phyloP scores from a whole-genome alignment of 2,888 invertebrate species.

The Eudasyphora cyanicolor region DNA sequence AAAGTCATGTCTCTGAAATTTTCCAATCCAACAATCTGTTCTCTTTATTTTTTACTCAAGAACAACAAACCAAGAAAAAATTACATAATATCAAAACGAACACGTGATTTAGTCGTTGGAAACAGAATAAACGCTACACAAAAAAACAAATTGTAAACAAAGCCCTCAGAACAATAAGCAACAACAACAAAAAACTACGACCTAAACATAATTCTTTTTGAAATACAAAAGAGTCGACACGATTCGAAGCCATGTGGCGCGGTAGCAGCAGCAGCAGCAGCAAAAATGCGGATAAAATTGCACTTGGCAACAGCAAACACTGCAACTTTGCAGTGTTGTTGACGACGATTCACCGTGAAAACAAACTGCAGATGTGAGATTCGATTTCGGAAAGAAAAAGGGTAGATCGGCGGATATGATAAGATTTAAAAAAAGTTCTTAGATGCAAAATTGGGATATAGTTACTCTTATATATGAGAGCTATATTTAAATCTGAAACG shows the following conservation, averaged over 20 bases:
- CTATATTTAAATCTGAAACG: no score
- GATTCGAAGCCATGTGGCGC: neutral
- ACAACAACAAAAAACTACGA: neutral
- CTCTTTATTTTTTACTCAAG: neutral
- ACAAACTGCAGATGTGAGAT: neutral
- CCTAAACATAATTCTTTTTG: constrained; percentile 9
- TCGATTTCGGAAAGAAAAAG: neutral
- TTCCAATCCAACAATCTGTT: no score
- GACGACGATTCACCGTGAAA: neutral
- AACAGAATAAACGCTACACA: neutral
- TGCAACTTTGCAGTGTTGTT: neutral
- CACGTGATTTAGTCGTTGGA: neutral
- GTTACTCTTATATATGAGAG: no score
- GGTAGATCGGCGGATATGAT: neutral
- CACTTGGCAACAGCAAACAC: neutral
- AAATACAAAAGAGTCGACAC: neutral
- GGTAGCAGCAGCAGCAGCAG: no score
- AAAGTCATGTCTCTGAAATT: no score
- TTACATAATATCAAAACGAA: neutral
- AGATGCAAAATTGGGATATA: no score
- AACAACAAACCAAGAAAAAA: neutral
- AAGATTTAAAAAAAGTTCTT: neutral
- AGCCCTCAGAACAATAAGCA: neutral
- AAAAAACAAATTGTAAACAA: neutral
- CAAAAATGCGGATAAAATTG: neutral